Base-by-base conservation (phyloP, 2,113 vertebrate genomes). In the Paedocypris sp. region DNA sequence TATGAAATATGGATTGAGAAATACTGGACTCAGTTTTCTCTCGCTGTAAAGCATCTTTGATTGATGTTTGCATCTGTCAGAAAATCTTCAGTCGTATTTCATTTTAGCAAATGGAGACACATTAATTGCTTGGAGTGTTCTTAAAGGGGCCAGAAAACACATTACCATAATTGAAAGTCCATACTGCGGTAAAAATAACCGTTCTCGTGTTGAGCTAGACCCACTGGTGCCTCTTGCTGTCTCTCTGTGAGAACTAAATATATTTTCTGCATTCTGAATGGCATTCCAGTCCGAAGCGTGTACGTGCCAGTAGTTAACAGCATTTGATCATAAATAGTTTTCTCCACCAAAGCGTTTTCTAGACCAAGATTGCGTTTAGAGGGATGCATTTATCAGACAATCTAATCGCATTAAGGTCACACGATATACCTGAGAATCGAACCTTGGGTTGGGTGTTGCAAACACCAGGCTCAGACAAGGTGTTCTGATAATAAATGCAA, bases 211-310 rank as follows among this genome's bases (percentile, higher is more conserved):
- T 81, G 81, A 84, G 76, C 75, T 80, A 90, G 90, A 92, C 89
- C 78, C 74, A 62, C 82, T 89, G 89, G 89, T 91, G 90, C 90
- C 89, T 85, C 83, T 80, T 77, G 82, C 85, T 79, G 87, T 89
- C 88, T 89, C 85, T 84, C 87, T 83, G 82, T 77, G 71, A 83
- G 83, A 88, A 90, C 89, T 91, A 92, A 91, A 92, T 91, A 91
- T 92, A 91, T 92, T 91, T 88, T 82, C 83, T 83, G 79, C 87
- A 88, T 90, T 91, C 89, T 89, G 85, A 82, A 81, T 79, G 82
- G 82, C 90, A 89, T 91, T 92, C 87, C 86, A 68, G 73, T 85
- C 86, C 63, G 83, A 86, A 78, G 25, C n/a, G n/a, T 80, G 79
- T 81, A 73, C 67, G 77, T 82, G 87, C 86, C 86, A 88, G 78